Base-by-base conservation (phyloP, 1,140 invertebrate species). In the Drosophila erecta region DNA sequence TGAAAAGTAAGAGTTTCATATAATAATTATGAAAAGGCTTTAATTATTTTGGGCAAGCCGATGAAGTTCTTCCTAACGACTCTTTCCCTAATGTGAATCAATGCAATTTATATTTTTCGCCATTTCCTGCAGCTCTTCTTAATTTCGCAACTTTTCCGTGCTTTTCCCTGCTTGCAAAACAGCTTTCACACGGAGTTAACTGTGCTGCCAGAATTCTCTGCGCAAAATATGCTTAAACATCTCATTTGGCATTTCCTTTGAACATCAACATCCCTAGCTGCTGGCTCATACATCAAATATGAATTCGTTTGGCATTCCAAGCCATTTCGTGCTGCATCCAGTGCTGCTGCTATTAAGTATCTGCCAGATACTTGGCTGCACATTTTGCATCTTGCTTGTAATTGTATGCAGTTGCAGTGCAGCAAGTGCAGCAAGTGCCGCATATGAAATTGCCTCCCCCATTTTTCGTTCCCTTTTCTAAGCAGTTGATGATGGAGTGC, bases 321-420 rank as follows among this genome's bases (percentile, higher is more conserved):
- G 44, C 77, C 70, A 80, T 73, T 73, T 54, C 53, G 44, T 62
- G 57, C 50, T 50, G 56, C 44, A 37, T 30, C 37, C 51, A 30
- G 30, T 10, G 33, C 53, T 57, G 60, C 83, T 83, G 84, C 70
- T 57, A 79, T 83, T 83, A 89, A 87, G 84, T 87, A 87, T 87
- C 84, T 87, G 83, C 51, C 40, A 89, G 84, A 89, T 87, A 84
- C 84, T 87, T 87, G 70, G 76, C 72, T 71, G 81, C 79, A 89
- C 84, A 87, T 89, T 87, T 89, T 77, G 84, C 84, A 87, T 79
- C 79, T 89, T 62, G 69, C 62, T 72, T 89, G 84, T 87, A 89
- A 87, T 87, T 87, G 84, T 87, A 65, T 56, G 81, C 81, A 86
- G 79, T 86, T 86, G 30, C 65, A 65, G 50, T 76, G 77, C 81